These are phyloP conservation scores for Lasioglossum oenotherae DNA, from an alignment of 2,888 invertebrate genomes.

Conservation along the genomic window DNA sequence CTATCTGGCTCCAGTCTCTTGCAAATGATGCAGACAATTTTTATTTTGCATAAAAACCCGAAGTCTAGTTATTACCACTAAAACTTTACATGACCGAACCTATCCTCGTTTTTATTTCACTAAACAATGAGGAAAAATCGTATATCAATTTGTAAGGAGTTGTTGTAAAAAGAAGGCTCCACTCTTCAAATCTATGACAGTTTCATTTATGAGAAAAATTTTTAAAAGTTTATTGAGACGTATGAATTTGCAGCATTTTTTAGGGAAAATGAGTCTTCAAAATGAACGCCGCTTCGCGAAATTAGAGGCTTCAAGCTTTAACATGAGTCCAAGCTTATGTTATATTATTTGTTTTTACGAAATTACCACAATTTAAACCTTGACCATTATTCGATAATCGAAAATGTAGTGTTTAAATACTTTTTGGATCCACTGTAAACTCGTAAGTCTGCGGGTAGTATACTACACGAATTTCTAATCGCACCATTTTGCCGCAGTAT, in stretches of 20 bases:
- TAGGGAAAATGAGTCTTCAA: background rate
- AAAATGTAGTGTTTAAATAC: background rate
- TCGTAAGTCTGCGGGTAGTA: background rate
- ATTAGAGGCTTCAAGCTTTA: background rate
- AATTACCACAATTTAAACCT: background rate
- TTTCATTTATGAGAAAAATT: too few species aligned
- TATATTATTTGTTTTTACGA: too few species aligned
- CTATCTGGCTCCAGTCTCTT: too few species aligned
- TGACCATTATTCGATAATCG: background rate
- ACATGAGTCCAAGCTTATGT: too few species aligned
- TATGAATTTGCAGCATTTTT: background rate
- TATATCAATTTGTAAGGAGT: background rate
- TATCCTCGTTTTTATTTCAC: too few species aligned
- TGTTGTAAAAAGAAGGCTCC: too few species aligned
- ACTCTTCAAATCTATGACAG: too few species aligned
- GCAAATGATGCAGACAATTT: too few species aligned
- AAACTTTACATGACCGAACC: too few species aligned
- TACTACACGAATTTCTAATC: constrained; percentile 11
- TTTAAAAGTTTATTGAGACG: background rate
- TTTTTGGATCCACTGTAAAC: background rate
- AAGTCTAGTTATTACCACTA: too few species aligned
- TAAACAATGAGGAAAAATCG: background rate
- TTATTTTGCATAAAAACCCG: too few species aligned
- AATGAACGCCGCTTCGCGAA: too few species aligned
- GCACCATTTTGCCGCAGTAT: constrained; percentile 11